Conservation (phyloP, 2,888 invertebrate species). For the Hydrotaea diabolus region DNA sequence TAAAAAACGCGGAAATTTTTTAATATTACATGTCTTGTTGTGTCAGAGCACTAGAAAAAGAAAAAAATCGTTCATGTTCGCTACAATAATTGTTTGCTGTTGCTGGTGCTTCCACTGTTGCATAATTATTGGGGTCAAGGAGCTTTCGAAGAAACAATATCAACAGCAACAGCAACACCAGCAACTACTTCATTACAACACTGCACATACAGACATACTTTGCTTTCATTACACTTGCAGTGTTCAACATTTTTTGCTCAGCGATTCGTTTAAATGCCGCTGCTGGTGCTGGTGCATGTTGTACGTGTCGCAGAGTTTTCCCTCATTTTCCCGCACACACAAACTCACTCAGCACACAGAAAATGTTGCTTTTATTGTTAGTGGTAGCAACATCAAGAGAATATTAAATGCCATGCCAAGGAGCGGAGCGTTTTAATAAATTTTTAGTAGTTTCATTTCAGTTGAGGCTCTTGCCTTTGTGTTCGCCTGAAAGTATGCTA, state of each 20-base stretch:
- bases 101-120: constrained; percentile 40
- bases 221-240: not conserved
- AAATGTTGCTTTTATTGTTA: not conserved
- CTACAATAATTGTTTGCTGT: constrained; percentile 14
- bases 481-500: not conserved
- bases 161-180: constrained; percentile 2
- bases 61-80: not conserved
- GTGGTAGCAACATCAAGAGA: constrained; percentile 12
- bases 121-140: constrained; percentile 67
- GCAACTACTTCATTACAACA: constrained; percentile 10
- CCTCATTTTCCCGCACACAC: not conserved
- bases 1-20: not conserved
- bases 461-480: not conserved
- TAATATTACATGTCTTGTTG: not conserved
- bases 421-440: not conserved
- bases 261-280: constrained; percentile 4
- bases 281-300: not conserved
- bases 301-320: constrained; percentile 1
- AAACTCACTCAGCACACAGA: not conserved
- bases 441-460: constrained; percentile 1
- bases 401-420: not conserved
- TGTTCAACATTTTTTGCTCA: not conserved
- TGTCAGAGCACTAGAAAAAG: not conserved
- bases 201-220: not conserved
- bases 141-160: constrained; percentile 33